phyloP scores from a whole-genome alignment of 2,888 invertebrate genomes.

The Chymomyza amoena region DNA sequence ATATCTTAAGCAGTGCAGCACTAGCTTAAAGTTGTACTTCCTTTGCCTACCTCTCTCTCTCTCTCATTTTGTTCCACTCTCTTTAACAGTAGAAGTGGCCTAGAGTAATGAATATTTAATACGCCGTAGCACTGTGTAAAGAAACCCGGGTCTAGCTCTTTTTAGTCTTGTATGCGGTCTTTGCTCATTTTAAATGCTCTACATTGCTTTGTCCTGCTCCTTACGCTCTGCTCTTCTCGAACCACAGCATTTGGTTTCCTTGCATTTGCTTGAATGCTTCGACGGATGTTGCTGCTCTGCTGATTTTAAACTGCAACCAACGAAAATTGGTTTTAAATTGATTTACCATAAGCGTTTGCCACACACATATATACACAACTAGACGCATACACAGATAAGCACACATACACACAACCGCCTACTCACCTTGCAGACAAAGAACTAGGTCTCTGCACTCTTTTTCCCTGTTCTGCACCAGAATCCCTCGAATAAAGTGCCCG shows the following conservation, averaged over 20 bases:
- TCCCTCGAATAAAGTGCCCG: constrained; percentile 12
- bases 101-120: constrained; percentile 71
- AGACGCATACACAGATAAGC: not conserved
- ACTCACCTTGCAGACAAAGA: constrained; percentile 14
- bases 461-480: not conserved
- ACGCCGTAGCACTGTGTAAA: constrained; percentile 21
- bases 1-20: constrained; percentile 28
- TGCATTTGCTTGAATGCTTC: not conserved
- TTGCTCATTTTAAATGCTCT: not conserved
- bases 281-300: not conserved
- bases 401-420: not conserved
- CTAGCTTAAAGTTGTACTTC: not conserved
- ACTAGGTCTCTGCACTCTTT: constrained; percentile 1
- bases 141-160: not conserved
- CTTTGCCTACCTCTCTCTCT: not conserved
- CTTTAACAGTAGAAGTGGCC: constrained; percentile 34
- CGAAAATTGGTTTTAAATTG: constrained; percentile 72
- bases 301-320: constrained; percentile 35
- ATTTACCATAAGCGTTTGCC: constrained; percentile 60
- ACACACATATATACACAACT: constrained; percentile 9
- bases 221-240: not conserved
- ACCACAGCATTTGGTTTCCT: not conserved
- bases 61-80: not conserved
- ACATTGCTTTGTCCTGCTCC: not conserved
- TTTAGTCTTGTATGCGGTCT: not conserved